phyloP scores from a whole-genome alignment of 2,113 vertebrate genomes.

The Ictalurus furcatus region DNA sequence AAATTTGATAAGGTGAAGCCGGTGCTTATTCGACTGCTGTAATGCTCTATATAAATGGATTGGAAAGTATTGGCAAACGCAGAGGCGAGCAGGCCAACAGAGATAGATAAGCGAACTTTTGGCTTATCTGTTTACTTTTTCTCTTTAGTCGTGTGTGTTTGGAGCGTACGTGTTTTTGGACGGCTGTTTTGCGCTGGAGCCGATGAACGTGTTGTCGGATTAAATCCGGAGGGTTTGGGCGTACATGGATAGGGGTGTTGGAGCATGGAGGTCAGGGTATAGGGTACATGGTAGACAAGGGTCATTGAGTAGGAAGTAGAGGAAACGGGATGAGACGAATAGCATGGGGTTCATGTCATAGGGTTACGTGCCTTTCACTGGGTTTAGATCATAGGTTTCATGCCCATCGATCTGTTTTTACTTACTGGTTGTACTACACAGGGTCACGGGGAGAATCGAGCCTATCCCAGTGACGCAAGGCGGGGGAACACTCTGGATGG shows the following conservation, averaged over 20 bases:
- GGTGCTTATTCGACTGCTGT: conserved; percentile 44
- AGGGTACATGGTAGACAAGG: not conserved
- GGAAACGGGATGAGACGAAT: not conserved
- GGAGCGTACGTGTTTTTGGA: not conserved
- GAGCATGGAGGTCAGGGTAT: not conserved
- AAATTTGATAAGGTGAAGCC: conserved; percentile 44
- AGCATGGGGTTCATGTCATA: not conserved
- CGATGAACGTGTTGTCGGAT: not conserved
- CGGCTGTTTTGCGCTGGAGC: conserved; percentile 39
- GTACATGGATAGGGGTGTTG: not conserved
- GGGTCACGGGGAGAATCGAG: too few relatives aligned
- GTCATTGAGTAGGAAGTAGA: not conserved
- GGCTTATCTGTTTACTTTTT: conserved; percentile 52
- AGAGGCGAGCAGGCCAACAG: conserved; percentile 47
- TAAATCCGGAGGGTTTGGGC: not conserved
- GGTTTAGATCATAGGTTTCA: not conserved
- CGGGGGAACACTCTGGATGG: too few relatives aligned
- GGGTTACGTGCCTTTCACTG: not conserved
- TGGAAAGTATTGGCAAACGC: conserved; percentile 58
- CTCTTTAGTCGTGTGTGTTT: conserved; percentile 50
- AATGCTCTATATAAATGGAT: conserved; percentile 58
- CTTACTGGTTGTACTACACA: too few relatives aligned
- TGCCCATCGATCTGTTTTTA: too few relatives aligned
- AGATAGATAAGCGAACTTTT: conserved; percentile 61
- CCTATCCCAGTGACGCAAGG: too few relatives aligned